phyloP scores from a whole-genome alignment of 2,113 vertebrate genomes.

The Rhinogobius similis region DNA sequence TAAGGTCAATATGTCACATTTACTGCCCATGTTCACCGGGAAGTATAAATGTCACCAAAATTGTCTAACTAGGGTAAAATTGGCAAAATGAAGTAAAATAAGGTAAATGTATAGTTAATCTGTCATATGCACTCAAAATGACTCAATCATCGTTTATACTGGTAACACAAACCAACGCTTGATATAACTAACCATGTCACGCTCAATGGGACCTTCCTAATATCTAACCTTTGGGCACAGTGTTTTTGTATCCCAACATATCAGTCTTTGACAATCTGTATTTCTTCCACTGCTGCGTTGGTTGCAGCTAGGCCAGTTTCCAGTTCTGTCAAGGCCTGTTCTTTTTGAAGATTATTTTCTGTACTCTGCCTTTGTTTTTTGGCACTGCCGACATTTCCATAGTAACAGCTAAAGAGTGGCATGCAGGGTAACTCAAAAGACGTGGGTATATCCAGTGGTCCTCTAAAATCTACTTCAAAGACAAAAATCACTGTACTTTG shows the following conservation, averaged over 20 bases:
- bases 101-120: too few species aligned
- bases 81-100: too few species aligned
- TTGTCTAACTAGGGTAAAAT: too few species aligned
- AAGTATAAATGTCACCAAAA: too few species aligned
- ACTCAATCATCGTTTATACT: too few species aligned
- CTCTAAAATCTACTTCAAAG: constrained; percentile 17
- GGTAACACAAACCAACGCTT: not conserved
- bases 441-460: constrained; percentile 23
- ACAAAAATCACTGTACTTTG: constrained; percentile 22
- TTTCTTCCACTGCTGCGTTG: constrained; percentile 4
- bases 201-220: not conserved
- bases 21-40: too few species aligned
- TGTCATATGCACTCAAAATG: too few species aligned
- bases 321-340: constrained; percentile 50
- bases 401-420: constrained; percentile 63
- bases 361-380: constrained; percentile 59
- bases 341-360: constrained; percentile 60
- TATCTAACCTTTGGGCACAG: not conserved
- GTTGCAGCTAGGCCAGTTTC: constrained; percentile 18
- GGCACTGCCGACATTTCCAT: constrained; percentile 66
- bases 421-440: constrained; percentile 26
- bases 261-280: constrained; percentile 23
- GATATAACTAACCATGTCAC: not conserved
- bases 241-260: constrained; percentile 9
- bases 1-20: too few species aligned